Conservation (phyloP, 2,888 invertebrate genomes). For the Pimpla rufipes region DNA sequence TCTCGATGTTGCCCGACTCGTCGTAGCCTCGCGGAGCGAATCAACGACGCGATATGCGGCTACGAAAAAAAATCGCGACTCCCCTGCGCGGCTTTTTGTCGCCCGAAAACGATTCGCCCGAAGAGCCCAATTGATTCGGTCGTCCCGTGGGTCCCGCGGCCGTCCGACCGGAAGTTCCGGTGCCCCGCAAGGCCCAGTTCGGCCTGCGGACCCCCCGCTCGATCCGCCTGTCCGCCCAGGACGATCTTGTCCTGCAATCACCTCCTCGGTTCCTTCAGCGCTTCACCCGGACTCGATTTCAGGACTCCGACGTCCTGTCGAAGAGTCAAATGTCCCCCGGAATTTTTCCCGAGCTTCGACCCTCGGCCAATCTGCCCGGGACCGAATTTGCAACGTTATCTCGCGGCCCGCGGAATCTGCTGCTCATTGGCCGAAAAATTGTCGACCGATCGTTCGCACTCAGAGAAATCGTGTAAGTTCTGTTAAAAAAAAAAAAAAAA, state of each 20-base stretch:
- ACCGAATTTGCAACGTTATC: constrained; percentile 72
- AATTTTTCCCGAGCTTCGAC: constrained; percentile 35
- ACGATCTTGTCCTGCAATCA: constrained; percentile 32
- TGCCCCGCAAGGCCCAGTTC: constrained; percentile 56
- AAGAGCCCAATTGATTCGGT: constrained; percentile 22
- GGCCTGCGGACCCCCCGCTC: constrained; percentile 19
- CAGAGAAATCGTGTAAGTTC: no score
- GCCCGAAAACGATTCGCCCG: constrained; percentile 9
- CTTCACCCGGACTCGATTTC: constrained; percentile 5
- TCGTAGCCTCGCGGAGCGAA: constrained; percentile 76
- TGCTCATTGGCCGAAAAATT: constrained; percentile 68
- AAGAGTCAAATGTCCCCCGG: constrained; percentile 17
- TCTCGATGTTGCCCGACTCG: constrained; percentile 65
- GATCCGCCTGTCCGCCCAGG: constrained; percentile 11
- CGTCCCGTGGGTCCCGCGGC: background rate
- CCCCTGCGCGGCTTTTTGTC: no score
- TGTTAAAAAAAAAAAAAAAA: no score
- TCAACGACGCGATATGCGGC: constrained; percentile 79
- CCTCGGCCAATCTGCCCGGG: constrained; percentile 65
- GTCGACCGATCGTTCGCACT: no score
- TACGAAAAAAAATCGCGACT: constrained; percentile 72
- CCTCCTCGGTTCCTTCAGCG: constrained; percentile 36
- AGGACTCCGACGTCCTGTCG: constrained; percentile 26
- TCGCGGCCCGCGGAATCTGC: constrained; percentile 69
- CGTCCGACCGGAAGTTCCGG: constrained; percentile 22